Evolutionary conservation across 2,888 invertebrate species (phyloP), one percentile per base, ranked within the genome.

Genomic region (Notodonta dromedarius): DNA sequence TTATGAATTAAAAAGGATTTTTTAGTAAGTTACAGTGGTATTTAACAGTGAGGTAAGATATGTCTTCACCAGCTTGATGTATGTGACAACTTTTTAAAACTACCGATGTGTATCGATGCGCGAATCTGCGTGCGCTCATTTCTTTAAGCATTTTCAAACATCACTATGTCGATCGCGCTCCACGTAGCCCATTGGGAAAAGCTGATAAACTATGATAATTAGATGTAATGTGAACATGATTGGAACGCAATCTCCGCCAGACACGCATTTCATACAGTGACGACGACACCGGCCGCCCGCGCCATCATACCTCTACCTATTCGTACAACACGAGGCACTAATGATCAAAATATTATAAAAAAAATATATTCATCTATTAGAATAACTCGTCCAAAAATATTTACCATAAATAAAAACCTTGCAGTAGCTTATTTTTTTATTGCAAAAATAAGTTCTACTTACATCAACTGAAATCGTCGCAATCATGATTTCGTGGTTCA

Each of bases 171-270:
- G 86, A 89, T 88, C 81, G 81, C 89, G 91, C 89, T 90, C 84
- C 87, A 88, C 81, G 88, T 89, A 89, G 71, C 83, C 85, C 85
- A 91, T 91, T 90, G 89, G 90, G 87, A 92, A 92, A 92, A 90
- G 87, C 88, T 89, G 90, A 92, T 91, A 90, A 89, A 91, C 78
- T 90, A 90, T 91, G 88, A 89, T 91, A 91, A 93, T 91, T 89
- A 86, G 74, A 88, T 87, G 85, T 84, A 87, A 85, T 79, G 86
- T 85, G 86, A 78, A 80, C 88, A 85, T 80, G 78, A 80, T 82
- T 78, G 77, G 84, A 79, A 82, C 82, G 75, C 84, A 81, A 82
- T 82, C 78, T 78, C 71, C 39, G 60, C 69, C 66, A 77, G 70
- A 73, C 77, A 84, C 86, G 82, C 88, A 87, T 82, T 87, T 78